A percentile compares a stretch with the other conserved stretches of the same genome.
Evolutionary conservation across 1,140 invertebrate species (phyloP).

Genomic region (Lordiphosa stackelbergi): DNA sequence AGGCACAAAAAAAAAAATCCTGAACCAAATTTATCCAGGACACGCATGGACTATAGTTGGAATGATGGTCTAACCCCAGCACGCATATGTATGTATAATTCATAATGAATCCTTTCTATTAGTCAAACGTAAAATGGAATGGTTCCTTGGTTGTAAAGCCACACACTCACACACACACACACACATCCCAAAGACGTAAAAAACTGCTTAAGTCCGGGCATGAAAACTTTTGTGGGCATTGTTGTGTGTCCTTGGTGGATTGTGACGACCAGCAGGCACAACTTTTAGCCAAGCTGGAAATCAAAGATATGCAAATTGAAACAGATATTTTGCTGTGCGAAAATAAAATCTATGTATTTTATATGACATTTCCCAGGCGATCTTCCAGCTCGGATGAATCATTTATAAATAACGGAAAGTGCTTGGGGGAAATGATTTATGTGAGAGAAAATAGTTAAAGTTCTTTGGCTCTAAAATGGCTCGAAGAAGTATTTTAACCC

Average conservation of each 20-base stretch:
- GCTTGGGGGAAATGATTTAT: slow-evolving; percentile 71
- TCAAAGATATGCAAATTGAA: slow-evolving; percentile 76
- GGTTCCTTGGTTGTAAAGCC: too few species aligned
- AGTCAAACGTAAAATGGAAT: slow-evolving; percentile 17
- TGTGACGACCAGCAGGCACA: slow-evolving; percentile 46
- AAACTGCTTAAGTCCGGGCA: slow-evolving; percentile 44
- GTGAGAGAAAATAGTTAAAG: slow-evolving; percentile 61
- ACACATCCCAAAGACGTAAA: slow-evolving; percentile 14
- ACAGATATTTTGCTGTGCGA: slow-evolving; percentile 55
- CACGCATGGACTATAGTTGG: slow-evolving; percentile 28
- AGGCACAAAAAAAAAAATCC: slow-evolving; percentile 16
- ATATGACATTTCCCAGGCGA: slow-evolving; percentile 64
- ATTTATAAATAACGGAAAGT: slow-evolving; percentile 66
- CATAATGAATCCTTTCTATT: slow-evolving; percentile 76
- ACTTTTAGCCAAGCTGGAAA: slow-evolving; percentile 47
- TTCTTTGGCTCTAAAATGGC: slow-evolving; percentile 22
- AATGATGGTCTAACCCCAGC: slow-evolving; percentile 20
- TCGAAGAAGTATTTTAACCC: slow-evolving; percentile 27
- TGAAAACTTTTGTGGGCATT: slow-evolving; percentile 56
- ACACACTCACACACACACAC: slow-evolving; percentile 12
- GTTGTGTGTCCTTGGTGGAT: slow-evolving; percentile 63
- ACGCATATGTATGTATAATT: slow-evolving; percentile 70
- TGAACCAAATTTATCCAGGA: slow-evolving; percentile 51
- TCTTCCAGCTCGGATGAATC: slow-evolving; percentile 35
- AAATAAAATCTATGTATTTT: slow-evolving; percentile 52